Evolutionary conservation across 2,113 vertebrate genomes (phyloP), one percentile per base, ranked within the genome.

Genomic region (Coregonus clupeaformis): DNA sequence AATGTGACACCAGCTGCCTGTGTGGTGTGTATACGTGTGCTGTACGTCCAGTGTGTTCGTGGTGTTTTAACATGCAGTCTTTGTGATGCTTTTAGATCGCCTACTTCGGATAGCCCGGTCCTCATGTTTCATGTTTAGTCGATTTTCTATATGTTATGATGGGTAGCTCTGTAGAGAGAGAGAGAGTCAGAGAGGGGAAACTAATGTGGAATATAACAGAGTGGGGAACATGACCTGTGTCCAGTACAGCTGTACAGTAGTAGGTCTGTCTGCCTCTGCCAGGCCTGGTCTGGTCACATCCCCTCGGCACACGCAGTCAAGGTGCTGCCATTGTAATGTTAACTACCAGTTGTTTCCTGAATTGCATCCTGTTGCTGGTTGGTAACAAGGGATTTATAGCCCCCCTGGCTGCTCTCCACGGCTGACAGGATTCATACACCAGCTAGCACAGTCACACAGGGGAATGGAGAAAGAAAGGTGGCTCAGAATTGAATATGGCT

Each of bases 341-440:
- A 80, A 88, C 86, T 80, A 80, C 70, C 88, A 78, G 60, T 67
- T 55, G 77, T 79, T 92, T 92, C 90, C 91, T 93, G 85, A 87
- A 91, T 91, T 84, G 76, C 87, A 80, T 92, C 89, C 91, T 90
- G 89, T 80, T 65, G 52, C 85, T 85, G 78, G 78, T 77, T 67
- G 79, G 76, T 78, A 87, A 76, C 55, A 70, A 42, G 9, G 36
- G 86, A 85, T 92, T 90, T 89, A 90, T 82, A 73, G 80, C 12
- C 77, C 83, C 60, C 69, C 25, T 77, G 86, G 84, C 77, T 81
- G 75, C 66, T 55, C 60, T 74, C 68, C 57, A 29, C 71, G 22
- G 67, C 69, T 52, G n/a, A 71, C 72, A 72, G 72, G 71, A 36
- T 55, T 3, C 1, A 55, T 52, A 22, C 65, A 0, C 52, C 13